Percentiles rank a stretch among this genome's conserved stretches.
These are phyloP conservation scores for Drosophila sturtevanti DNA, from an alignment of 1,140 invertebrate species.

Conservation along the genomic window DNA sequence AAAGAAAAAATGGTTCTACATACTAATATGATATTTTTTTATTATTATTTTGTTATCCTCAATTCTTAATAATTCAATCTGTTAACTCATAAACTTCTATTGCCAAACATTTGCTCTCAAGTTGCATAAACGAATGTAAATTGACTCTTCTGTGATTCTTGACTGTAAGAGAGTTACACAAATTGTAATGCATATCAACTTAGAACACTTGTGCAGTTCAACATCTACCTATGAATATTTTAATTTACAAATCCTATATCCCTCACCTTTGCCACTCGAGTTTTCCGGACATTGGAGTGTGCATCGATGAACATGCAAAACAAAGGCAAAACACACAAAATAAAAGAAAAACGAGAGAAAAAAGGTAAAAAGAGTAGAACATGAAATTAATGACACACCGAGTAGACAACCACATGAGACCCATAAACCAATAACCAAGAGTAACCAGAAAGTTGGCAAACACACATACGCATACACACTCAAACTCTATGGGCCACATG, in stretches of 20 bases:
- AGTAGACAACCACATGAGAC: conserved; percentile 45
- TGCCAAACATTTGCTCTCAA: conserved; percentile 15
- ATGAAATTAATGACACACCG: conserved; percentile 65
- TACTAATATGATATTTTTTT: too few species aligned
- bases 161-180: neutral
- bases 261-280: conserved; percentile 11
- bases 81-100: conserved; percentile 29
- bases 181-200: conserved; percentile 6
- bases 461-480: conserved; percentile 24
- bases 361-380: conserved; percentile 19
- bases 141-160: neutral
- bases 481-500: neutral
- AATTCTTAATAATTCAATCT: conserved; percentile 34
- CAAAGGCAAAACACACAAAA: neutral
- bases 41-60: too few species aligned
- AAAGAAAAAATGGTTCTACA: neutral
- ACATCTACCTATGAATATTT: conserved; percentile 1
- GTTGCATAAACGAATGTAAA: neutral
- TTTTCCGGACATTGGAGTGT: neutral
- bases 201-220: neutral
- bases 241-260: neutral
- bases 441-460: conserved; percentile 67
- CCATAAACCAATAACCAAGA: conserved; percentile 73
- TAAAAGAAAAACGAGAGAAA: conserved; percentile 6
- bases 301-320: neutral